These are phyloP conservation scores for Petrolisthes manimaculis DNA, from an alignment of 2,888 invertebrate genomes.

Conservation along the genomic window DNA sequence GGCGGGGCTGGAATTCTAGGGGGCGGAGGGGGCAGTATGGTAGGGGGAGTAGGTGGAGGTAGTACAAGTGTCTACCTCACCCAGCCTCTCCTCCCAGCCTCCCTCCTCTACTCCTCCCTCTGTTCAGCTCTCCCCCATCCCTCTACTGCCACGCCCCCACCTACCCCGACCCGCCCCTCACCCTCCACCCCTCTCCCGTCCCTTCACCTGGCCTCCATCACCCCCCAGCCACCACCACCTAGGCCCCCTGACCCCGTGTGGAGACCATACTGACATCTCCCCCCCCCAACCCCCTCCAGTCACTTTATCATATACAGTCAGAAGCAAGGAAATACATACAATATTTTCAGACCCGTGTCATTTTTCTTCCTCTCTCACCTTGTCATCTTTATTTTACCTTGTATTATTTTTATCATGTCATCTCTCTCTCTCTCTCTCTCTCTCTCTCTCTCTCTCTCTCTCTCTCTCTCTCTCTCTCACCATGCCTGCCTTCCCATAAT, in stretches of 20 bases:
- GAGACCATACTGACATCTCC: slow-evolving; percentile 32
- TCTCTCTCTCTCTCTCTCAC: background rate
- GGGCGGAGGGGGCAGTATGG: slow-evolving; percentile 24
- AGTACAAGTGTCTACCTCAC: slow-evolving; percentile 42
- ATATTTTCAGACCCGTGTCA: no score
- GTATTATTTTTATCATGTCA: background rate
- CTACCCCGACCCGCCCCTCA: slow-evolving; percentile 77
- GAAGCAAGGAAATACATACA: no score
- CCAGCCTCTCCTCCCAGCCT: slow-evolving; percentile 55
- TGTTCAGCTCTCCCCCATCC: slow-evolving; percentile 55
- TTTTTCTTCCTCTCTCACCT: no score
- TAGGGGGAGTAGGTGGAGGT: slow-evolving; percentile 37
- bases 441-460: slow-evolving; percentile 1
- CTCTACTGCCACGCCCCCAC: slow-evolving; percentile 71
- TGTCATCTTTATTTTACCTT: no score
- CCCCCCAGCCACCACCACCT: slow-evolving; percentile 11
- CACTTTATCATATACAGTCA: no score
- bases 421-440: background rate
- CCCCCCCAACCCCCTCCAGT: slow-evolving; percentile 47
- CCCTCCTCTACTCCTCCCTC: slow-evolving; percentile 58
- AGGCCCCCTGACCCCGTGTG: slow-evolving; percentile 56
- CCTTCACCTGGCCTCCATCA: background rate
- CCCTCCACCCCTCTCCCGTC: slow-evolving; percentile 29
- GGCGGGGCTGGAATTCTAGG: slow-evolving; percentile 36
- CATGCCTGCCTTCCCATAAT: background rate